These are phyloP conservation scores for Oncopeltus fasciatus DNA, from an alignment of 1,140 invertebrate species.

Conservation along the genomic window DNA sequence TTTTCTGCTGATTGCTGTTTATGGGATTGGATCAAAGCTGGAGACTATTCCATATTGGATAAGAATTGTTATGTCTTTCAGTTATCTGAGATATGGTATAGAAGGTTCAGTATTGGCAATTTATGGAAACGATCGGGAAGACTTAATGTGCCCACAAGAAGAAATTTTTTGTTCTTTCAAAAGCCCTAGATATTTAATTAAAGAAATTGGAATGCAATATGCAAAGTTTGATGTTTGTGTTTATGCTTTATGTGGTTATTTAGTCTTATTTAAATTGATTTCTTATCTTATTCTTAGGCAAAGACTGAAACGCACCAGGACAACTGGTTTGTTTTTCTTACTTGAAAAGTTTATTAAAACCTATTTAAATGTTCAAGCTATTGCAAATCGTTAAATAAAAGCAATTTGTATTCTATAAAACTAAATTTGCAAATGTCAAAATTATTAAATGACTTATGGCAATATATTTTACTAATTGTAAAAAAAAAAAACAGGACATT, in stretches of 20 bases:
- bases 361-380: constrained; percentile 42
- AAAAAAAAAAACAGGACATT: too few species aligned
- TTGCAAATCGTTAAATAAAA: too few species aligned
- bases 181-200: constrained; percentile 29
- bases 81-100: constrained; percentile 64
- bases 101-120: constrained; percentile 64
- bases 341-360: constrained; percentile 43
- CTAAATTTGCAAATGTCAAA: too few species aligned
- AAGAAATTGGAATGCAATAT: constrained; percentile 39
- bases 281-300: constrained; percentile 50
- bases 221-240: constrained; percentile 45
- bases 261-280: constrained; percentile 39
- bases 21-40: constrained; percentile 53
- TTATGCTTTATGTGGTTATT: constrained; percentile 36
- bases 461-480: too few species aligned
- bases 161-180: constrained; percentile 53
- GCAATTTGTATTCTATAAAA: too few species aligned
- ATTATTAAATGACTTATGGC: too few species aligned
- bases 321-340: constrained; percentile 42
- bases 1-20: constrained; percentile 57
- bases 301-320: constrained; percentile 47
- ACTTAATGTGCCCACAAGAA: constrained; percentile 45
- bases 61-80: constrained; percentile 58
- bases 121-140: constrained; percentile 54
- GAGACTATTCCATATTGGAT: constrained; percentile 48